Conservation (phyloP, 2,797 vertebrate genomes). For the Danio jaintianensis region DNA sequence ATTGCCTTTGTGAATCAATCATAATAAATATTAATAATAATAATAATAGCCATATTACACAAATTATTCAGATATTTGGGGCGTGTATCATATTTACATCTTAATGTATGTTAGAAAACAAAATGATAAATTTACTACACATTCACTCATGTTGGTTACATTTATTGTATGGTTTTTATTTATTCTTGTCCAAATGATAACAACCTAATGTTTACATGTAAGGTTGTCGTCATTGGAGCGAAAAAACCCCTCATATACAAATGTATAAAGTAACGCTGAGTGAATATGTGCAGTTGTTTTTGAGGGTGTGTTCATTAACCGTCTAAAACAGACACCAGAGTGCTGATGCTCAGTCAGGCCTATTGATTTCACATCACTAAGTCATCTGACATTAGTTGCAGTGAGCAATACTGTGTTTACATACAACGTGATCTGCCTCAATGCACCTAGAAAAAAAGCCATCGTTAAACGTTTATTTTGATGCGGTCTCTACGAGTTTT, state of each 20-base stretch:
- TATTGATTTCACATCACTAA: constrained; percentile 45
- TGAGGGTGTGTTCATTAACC: constrained; percentile 29
- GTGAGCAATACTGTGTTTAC: constrained; percentile 1
- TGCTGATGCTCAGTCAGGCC: constrained; percentile 36
- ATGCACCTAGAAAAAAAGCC: neutral
- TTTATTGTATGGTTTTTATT: too few species aligned
- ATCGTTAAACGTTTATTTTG: neutral
- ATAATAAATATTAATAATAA: neutral
- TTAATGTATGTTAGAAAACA: too few species aligned
- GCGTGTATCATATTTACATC: neutral
- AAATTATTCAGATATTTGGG: constrained; percentile 2
- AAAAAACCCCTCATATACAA: too few species aligned
- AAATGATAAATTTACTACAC: too few species aligned
- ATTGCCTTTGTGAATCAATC: neutral
- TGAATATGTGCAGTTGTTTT: neutral
- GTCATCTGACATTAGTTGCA: constrained; percentile 23
- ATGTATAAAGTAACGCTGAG: neutral
- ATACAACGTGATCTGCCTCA: neutral
- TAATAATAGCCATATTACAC: neutral
- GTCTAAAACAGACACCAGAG: constrained; percentile 31
- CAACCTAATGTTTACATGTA: too few species aligned
- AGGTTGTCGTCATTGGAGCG: too few species aligned
- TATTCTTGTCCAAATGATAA: too few species aligned
- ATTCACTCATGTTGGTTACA: too few species aligned
- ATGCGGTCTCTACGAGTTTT: neutral